Percentiles rank a stretch among this genome's conserved stretches.
Conservation (phyloP, 2,888 invertebrate species). For the Limnephilus auricula region DNA sequence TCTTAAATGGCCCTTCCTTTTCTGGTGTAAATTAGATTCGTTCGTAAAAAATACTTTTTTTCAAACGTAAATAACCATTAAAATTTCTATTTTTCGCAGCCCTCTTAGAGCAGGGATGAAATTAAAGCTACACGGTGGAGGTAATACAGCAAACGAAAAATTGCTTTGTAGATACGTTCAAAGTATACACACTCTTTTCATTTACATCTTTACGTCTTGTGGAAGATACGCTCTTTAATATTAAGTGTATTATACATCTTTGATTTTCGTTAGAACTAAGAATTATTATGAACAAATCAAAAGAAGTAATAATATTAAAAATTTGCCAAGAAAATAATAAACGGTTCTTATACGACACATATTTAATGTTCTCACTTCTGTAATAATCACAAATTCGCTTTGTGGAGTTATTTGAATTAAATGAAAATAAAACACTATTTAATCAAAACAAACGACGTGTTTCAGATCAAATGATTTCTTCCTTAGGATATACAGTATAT, state of each 20-base stretch:
- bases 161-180: constrained; percentile 60
- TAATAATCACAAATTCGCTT: no score
- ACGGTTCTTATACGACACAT: no score
- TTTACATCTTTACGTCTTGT: constrained; percentile 18
- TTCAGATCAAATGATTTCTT: no score
- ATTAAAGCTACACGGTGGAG: constrained; percentile 63
- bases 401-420: no score
- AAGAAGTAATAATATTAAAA: not conserved
- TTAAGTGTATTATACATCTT: constrained; percentile 31
- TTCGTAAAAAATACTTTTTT: constrained; percentile 65
- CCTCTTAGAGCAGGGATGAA: constrained; percentile 61
- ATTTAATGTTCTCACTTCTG: no score
- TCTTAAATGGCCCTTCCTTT: constrained; percentile 64
- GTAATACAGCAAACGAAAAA: constrained; percentile 58
- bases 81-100: constrained; percentile 61
- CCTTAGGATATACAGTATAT: not conserved
- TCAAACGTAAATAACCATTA: constrained; percentile 67
- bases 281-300: constrained; percentile 19
- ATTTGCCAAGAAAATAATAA: not conserved
- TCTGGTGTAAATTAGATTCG: constrained; percentile 66
- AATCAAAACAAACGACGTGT: not conserved
- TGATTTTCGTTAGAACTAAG: constrained; percentile 2
- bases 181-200: constrained; percentile 34
- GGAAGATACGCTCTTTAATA: constrained; percentile 20
- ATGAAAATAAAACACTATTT: no score